Evolutionary conservation across 1,140 invertebrate genomes (phyloP).

Genomic region (Belonocnema kinseyi): DNA sequence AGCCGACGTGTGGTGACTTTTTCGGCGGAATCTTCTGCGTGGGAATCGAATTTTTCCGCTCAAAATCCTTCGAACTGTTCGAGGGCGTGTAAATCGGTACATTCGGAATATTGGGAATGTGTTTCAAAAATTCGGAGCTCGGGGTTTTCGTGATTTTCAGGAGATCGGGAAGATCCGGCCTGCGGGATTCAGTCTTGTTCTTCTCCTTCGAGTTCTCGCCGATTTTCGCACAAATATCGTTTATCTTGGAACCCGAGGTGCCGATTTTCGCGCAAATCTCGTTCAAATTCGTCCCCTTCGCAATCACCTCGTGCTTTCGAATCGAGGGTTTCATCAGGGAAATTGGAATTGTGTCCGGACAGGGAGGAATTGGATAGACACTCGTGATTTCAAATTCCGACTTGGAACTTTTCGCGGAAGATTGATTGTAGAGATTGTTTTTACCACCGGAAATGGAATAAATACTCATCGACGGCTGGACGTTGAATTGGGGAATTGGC

Average conservation of each 20-base stretch:
- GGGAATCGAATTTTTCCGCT: constrained; percentile 29
- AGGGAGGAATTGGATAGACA: constrained; percentile 64
- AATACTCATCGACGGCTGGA: constrained; percentile 64
- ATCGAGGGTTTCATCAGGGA: constrained; percentile 68
- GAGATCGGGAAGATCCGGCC: constrained; percentile 69
- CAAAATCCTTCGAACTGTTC: constrained; percentile 36
- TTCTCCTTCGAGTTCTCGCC: constrained; percentile 73
- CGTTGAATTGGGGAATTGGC: constrained; percentile 44
- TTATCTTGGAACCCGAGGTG: constrained; percentile 68
- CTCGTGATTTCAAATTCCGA: constrained; percentile 37
- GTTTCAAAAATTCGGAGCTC: constrained; percentile 46
- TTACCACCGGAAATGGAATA: constrained; percentile 60
- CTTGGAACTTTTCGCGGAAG: constrained; percentile 10
- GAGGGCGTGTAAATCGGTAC: constrained; percentile 70
- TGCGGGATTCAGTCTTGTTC: constrained; percentile 62
- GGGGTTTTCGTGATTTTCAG: constrained; percentile 70
- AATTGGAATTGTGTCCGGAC: constrained; percentile 72
- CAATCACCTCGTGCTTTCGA: constrained; percentile 65
- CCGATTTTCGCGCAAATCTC: constrained; percentile 69
- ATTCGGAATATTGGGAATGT: constrained; percentile 68
- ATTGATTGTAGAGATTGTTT: constrained; percentile 48
- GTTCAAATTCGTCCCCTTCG: constrained; percentile 65
- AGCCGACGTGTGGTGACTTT: constrained; percentile 70
- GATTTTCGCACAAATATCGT: constrained; percentile 73
- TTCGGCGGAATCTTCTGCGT: constrained; percentile 45